Conservation (phyloP, 2,113 vertebrate genomes). For the Glareola pratincola region DNA sequence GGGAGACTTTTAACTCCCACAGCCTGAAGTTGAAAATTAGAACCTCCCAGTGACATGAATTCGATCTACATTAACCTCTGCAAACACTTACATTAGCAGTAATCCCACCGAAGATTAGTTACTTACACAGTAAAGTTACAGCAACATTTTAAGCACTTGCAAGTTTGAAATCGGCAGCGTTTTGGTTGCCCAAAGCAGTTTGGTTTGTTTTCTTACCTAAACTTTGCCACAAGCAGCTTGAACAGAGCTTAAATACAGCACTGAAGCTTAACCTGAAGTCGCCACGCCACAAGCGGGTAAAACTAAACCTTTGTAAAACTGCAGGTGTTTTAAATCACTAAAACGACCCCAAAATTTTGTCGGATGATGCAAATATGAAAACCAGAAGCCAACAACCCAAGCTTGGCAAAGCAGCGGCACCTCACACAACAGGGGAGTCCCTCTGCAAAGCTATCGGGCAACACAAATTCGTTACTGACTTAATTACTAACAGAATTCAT, state of each 20-base stretch:
- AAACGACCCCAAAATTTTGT: not conserved
- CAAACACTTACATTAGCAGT: fast-evolving
- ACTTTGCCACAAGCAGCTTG: no score
- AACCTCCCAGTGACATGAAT: fast-evolving
- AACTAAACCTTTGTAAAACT: fast-evolving
- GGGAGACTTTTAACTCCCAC: not conserved
- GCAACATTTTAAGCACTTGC: fast-evolving
- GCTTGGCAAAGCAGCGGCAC: not conserved
- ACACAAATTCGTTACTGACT: not conserved
- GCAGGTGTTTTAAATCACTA: fast-evolving
- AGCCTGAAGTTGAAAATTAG: fast-evolving
- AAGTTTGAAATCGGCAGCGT: not conserved
- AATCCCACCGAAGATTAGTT: not conserved
- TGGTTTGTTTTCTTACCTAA: not conserved
- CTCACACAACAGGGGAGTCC: not conserved
- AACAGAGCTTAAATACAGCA: not conserved
- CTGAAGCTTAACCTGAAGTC: not conserved
- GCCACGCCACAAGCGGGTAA: fast-evolving
- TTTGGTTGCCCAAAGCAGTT: not conserved
- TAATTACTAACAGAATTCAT: not conserved
- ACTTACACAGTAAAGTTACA: fast-evolving
- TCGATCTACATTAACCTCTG: not conserved
- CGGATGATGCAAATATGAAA: fast-evolving
- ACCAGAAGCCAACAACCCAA: not conserved
- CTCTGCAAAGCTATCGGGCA: not conserved